A percentile compares a stretch with the other conserved stretches of the same genome.
These are phyloP conservation scores for Tragelaphus scriptus DNA, from an alignment of 2,113 vertebrate genomes.

Conservation along the genomic window DNA sequence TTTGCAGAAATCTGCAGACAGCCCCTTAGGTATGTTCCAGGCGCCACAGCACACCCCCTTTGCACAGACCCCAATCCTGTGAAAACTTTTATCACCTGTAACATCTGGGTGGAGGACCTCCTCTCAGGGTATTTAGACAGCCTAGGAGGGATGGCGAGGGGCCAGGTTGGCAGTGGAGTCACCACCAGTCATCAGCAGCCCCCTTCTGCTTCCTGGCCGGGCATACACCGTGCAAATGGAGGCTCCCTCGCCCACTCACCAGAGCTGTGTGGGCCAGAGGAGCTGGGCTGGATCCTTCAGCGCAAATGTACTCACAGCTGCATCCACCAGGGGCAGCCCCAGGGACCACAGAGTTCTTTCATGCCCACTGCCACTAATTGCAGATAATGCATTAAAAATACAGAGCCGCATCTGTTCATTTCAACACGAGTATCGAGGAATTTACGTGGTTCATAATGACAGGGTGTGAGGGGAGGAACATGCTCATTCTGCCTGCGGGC, in stretches of 20 bases:
- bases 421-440: not conserved
- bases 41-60: not conserved
- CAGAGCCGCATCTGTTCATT: not conserved
- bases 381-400: conserved; percentile 59
- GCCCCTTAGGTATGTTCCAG: not conserved
- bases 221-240: not conserved
- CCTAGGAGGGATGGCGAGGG: not conserved
- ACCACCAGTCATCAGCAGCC: not conserved
- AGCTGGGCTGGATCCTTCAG: not conserved
- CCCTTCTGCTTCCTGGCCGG: not conserved
- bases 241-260: not conserved
- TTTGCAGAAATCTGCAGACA: not conserved
- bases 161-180: not conserved
- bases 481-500: not conserved
- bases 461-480: conserved; percentile 5
- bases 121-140: not conserved
- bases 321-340: not conserved
- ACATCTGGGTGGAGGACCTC: not conserved
- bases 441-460: conserved; percentile 1
- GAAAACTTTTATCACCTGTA: not conserved
- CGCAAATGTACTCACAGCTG: not conserved
- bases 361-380: conserved; percentile 34
- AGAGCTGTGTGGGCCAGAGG: not conserved
- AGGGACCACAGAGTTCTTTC: not conserved
- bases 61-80: not conserved